Evolutionary conservation across 2,797 vertebrate genomes (phyloP), one percentile per base, ranked within the genome.

Genomic region (Dendrocincla fuliginosa): DNA sequence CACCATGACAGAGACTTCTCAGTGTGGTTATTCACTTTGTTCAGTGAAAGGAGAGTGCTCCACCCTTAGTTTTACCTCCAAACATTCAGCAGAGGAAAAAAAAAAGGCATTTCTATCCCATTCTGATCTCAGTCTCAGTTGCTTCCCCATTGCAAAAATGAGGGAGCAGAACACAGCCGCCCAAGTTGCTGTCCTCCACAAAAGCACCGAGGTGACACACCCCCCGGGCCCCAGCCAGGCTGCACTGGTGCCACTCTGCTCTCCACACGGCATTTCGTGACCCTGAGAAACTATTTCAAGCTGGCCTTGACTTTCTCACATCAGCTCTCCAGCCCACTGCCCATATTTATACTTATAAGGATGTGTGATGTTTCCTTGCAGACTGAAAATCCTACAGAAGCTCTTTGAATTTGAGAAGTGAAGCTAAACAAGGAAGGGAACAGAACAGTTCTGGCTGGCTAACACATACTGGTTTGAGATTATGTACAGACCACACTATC

Each of bases 331-430:
- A 89, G 78, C 22, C 22, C 70, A 55, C 14, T 82, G 57, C 10
- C 37, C 8, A 3, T 25, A 46, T 71, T 52, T 76, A 35, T 32
- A 90, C 16, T 63, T 52, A 39, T 8, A 61, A 30, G 60, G 25
- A 84, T 49, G 27, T 69, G 55, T 37, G 49, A 20, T 37, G 44
- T 35, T 59, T 57, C 67, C 41, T 44, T 63, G 28, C 69, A 86
- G 85, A 79, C n/a, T 44, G 57, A 94, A 95, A 91, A 89, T 63
- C 59, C 65, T 67, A 50, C 85, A 84, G 94, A 83, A 96, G 77
- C 59, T 61, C 61, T 77, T 71, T 63, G 69, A 90, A 87, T 86
- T 79, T 75, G 41, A 44, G 32, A 90, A 13, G 63, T 47, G 78
- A 93, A 85, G 23, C 46, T 77, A 90, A 93, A 92, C 61, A 91